phyloP scores from a whole-genome alignment of 2,113 vertebrate genomes.

The Ascaphus truei region DNA sequence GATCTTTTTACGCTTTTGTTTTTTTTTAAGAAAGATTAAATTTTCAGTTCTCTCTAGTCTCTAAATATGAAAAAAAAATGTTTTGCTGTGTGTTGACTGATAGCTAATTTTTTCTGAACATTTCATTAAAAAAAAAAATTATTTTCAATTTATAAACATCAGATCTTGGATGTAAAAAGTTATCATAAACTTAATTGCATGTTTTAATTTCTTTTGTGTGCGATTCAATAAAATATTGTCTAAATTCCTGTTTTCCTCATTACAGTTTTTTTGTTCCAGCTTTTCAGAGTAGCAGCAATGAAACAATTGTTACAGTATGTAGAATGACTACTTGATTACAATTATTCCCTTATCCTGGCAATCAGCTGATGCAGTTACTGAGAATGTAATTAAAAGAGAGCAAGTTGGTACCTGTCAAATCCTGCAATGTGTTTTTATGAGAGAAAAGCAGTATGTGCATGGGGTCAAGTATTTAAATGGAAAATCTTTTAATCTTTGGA shows the following conservation, averaged over 20 bases:
- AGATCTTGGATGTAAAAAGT: too few relatives aligned
- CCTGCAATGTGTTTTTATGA: constrained; percentile 51
- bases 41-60: too few relatives aligned
- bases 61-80: too few relatives aligned
- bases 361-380: constrained; percentile 56
- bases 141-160: too few relatives aligned
- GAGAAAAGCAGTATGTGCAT: constrained; percentile 20
- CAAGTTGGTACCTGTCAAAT: constrained; percentile 74
- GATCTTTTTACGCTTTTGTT: too few relatives aligned
- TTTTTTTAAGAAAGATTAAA: too few relatives aligned
- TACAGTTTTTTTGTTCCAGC: constrained; percentile 60
- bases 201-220: too few relatives aligned
- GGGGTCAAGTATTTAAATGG: constrained; percentile 30
- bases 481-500: constrained; percentile 30
- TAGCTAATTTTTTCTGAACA: too few relatives aligned
- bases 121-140: too few relatives aligned
- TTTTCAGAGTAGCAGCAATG: constrained; percentile 52
- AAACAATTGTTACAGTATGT: constrained; percentile 55
- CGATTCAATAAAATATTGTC: constrained; percentile 59
- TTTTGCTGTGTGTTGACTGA: too few relatives aligned
- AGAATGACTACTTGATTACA: constrained; percentile 66
- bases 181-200: too few relatives aligned
- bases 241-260: constrained; percentile 61
- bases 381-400: constrained; percentile 74
- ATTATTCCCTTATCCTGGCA: constrained; percentile 68